Percentiles rank a stretch among this genome's conserved stretches.
phyloP scores from a whole-genome alignment of 2,797 vertebrate genomes.

The Tangara arthus region DNA sequence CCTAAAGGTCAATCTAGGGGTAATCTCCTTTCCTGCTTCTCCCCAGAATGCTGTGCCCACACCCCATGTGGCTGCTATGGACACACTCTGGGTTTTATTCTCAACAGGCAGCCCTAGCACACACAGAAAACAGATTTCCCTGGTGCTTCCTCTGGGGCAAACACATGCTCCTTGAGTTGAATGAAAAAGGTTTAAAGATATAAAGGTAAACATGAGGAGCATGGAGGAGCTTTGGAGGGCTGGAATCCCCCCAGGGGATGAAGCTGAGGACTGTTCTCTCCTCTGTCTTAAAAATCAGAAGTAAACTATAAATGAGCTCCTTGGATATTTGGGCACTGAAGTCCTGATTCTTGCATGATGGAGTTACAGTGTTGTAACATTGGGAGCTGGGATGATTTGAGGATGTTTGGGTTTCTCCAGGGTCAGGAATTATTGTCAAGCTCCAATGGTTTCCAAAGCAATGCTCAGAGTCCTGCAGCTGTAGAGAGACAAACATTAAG shows the following conservation, averaged over 20 bases:
- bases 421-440: not conserved
- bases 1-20: not conserved
- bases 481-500: not conserved
- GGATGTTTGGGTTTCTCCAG: not conserved
- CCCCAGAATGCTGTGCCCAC: not conserved
- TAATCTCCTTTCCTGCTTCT: not conserved
- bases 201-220: not conserved
- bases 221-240: not conserved
- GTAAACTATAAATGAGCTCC: not conserved
- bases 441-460: not conserved
- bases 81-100: not conserved
- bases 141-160: not conserved
- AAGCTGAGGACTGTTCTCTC: not conserved
- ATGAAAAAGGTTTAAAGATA: not conserved
- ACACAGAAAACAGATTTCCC: not conserved
- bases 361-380: not conserved
- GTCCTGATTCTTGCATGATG: not conserved
- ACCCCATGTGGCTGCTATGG: rapidly evolving
- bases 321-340: not conserved
- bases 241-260: not conserved
- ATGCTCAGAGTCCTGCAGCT: not conserved
- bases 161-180: rapidly evolving
- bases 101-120: not conserved
- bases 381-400: not conserved
- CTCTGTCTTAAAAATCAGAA: not conserved